Percentiles rank a stretch among this genome's conserved stretches.
Conservation (phyloP, 2,113 vertebrate species). For the Leptosomus discolor region DNA sequence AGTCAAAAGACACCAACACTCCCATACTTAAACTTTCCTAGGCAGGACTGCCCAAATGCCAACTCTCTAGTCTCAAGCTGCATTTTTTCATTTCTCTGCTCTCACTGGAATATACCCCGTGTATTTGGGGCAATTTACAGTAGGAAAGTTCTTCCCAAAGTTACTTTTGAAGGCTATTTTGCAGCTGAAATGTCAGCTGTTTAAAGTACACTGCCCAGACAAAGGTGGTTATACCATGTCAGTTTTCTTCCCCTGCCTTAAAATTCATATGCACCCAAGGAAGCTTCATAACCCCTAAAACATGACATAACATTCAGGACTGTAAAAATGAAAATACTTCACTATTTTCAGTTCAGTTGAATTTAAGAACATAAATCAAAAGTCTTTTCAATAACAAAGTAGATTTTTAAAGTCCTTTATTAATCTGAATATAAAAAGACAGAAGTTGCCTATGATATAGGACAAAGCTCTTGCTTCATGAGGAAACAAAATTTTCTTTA, state of each 20-base stretch:
- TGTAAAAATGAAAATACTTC: not conserved
- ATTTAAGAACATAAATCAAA: not conserved
- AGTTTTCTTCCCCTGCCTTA: not conserved
- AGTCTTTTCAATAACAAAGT: not conserved
- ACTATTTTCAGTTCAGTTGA: not conserved
- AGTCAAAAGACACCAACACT: not conserved
- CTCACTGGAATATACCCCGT: not conserved
- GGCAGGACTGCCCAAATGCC: not conserved
- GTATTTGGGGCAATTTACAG: not conserved
- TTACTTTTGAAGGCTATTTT: not conserved
- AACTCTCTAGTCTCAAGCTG: not conserved
- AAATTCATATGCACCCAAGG: not conserved
- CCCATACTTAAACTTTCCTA: too few relatives aligned
- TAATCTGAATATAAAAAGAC: constrained; percentile 86
- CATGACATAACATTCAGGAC: not conserved
- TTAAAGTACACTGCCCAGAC: not conserved
- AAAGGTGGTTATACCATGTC: not conserved
- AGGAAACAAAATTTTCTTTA: constrained; percentile 93
- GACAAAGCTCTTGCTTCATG: constrained; percentile 90
- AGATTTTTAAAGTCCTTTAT: constrained; percentile 74
- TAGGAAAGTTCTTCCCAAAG: not conserved
- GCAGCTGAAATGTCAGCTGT: not conserved
- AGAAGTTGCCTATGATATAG: constrained; percentile 84
- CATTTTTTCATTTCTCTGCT: not conserved
- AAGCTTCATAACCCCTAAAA: not conserved